phyloP scores from a whole-genome alignment of 1,140 invertebrate species.

The honey bee (Apis mellifera) region Amel_HAv3.1 CM009935.2:8261001-8261500 shows the following conservation, averaged over 20 bases:
- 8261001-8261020: background rate
- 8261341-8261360: slow-evolving; percentile 76
- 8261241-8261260: slow-evolving; percentile 45
- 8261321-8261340: slow-evolving; percentile 55
- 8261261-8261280: slow-evolving; percentile 58
- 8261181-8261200: slow-evolving; percentile 64
- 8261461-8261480: background rate
- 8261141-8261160: slow-evolving; percentile 54
- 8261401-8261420: slow-evolving; percentile 76
- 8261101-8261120: slow-evolving; percentile 46
- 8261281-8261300: slow-evolving; percentile 29
- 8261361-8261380: slow-evolving; percentile 80
- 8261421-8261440: slow-evolving; percentile 3
- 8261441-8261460: background rate
- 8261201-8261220: slow-evolving; percentile 54
- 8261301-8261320: slow-evolving; percentile 47
- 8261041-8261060: background rate
- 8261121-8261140: slow-evolving; percentile 67
- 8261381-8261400: slow-evolving; percentile 81
- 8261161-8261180: slow-evolving; percentile 62
- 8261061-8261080: slow-evolving; percentile 53
- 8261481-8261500: background rate
- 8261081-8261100: slow-evolving; percentile 50
- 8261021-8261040: background rate
- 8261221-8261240: slow-evolving; percentile 58